Evolutionary conservation across 2,797 vertebrate genomes (phyloP), one percentile per base, ranked within the genome.

Genomic region (Hipposideros larvatus): DNA sequence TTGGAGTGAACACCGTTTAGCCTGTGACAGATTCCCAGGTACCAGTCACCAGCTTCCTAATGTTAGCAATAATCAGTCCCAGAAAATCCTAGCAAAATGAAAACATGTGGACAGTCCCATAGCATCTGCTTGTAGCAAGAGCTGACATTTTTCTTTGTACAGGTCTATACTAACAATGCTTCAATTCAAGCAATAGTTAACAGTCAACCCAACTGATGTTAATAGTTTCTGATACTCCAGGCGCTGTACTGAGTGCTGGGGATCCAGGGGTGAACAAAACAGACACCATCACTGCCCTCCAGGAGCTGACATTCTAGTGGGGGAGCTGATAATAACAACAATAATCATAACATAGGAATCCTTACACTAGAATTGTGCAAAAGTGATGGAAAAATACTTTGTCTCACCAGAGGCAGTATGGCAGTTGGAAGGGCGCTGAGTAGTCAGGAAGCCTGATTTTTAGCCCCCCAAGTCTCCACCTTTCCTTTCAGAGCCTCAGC

Each of bases 61-160:
- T 79, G 83, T 53, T 77, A 90, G 61, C 51, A 90, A 74, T 78
- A 87, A 68, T 90, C 43, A 65, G 89, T 61, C 22, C 84, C 79
- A 86, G 65, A 68, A 94, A 95, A 85, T 89, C 55, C 77, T 28
- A 68, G 77, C 71, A 78, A 68, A 90, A 86, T 68, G 80, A 87
- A 85, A 93, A 77, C 0, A 2, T 51, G 22, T 48, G 46, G 90
- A 90, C 9, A 26, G 59, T 83, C 63, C 51, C 65, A 83, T 2
- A 59, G 77, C 43, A 59, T 43, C 87, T 43, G 57, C 86, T 94
- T 90, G 83, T 75, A 34, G 61, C n/a, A 59, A 71, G 31, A 82
- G 41, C 37, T 73, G 89, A 77, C 48, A 48, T 91, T 95, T 80
- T 95, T 95, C 75, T 82, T 73, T 80, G 59, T 41, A 31, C 34